These are phyloP conservation scores for Pterocles burchelli DNA, from an alignment of 2,113 vertebrate genomes.

Conservation along the genomic window DNA sequence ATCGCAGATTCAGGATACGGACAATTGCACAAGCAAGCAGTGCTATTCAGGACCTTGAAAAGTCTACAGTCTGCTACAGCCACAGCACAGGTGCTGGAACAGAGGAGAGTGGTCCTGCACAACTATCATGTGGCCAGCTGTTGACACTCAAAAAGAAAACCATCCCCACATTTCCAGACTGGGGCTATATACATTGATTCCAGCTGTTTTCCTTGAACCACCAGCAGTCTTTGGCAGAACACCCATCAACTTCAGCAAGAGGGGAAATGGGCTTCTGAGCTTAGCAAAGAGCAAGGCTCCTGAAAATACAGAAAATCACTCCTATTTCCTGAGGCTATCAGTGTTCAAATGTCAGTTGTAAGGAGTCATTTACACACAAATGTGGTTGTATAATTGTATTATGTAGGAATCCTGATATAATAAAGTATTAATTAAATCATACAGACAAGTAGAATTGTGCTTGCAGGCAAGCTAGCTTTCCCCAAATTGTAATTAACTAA, in stretches of 20 bases:
- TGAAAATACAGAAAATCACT: neutral
- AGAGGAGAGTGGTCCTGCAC: neutral
- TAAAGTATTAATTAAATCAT: slow-evolving; percentile 39
- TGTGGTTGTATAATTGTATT: neutral
- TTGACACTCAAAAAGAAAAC: neutral
- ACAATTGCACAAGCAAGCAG: neutral
- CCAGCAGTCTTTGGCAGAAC: neutral
- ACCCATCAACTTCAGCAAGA: neutral
- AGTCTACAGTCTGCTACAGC: too few species aligned
- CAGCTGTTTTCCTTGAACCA: neutral
- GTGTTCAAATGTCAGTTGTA: neutral
- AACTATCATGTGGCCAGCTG: neutral
- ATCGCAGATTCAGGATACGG: neutral
- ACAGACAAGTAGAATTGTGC: neutral
- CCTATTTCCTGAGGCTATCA: neutral
- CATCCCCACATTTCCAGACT: rapidly evolving
- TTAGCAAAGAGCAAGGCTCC: neutral
- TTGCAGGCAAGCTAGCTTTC: neutral
- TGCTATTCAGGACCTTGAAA: neutral
- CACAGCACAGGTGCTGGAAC: neutral
- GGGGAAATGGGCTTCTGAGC: neutral
- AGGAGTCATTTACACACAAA: neutral
- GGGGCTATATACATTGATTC: neutral
- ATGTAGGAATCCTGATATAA: neutral
- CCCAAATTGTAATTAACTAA: neutral